Evolutionary conservation across 2,797 vertebrate species (phyloP).

Genomic region (Helostoma temminkii): DNA sequence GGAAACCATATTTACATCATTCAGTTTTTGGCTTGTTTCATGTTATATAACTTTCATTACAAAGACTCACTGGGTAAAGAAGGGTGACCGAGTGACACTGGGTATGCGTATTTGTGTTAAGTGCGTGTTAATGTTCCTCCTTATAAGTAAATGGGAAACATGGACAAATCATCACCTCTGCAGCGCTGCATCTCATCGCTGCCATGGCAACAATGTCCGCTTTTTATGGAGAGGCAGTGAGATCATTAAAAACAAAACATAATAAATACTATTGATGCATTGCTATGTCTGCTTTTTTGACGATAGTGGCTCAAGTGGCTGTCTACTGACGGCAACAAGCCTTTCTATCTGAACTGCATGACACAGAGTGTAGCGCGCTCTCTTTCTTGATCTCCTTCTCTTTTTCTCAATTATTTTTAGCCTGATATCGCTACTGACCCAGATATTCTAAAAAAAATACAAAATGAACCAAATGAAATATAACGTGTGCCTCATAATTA

Average conservation of each 20-base stretch:
- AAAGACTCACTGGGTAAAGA: neutral
- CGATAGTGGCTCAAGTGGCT: conserved; percentile 41
- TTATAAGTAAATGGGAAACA: conserved; percentile 19
- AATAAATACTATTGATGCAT: conserved; percentile 51
- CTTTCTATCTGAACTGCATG: conserved; percentile 17
- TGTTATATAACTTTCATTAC: neutral
- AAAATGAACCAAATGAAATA: conserved; percentile 51
- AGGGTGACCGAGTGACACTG: neutral
- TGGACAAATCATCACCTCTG: conserved; percentile 55
- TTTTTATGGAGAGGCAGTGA: conserved; percentile 26
- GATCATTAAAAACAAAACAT: conserved; percentile 41
- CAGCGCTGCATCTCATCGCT: conserved; percentile 57
- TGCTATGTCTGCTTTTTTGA: conserved; percentile 27
- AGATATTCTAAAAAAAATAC: conserved; percentile 58
- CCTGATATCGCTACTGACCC: conserved; percentile 53
- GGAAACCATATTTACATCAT: neutral
- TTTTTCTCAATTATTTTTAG: conserved; percentile 63
- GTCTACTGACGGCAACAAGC: conserved; percentile 36
- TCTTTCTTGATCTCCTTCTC: neutral
- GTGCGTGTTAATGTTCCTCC: conserved; percentile 1
- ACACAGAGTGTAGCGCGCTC: conserved; percentile 32
- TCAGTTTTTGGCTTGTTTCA: conserved; percentile 1
- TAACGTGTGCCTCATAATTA: conserved; percentile 21
- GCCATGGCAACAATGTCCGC: conserved; percentile 63
- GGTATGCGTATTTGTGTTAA: neutral